These are phyloP conservation scores for Zaprionus capensis DNA, from an alignment of 1,140 invertebrate genomes.

Conservation along the genomic window DNA sequence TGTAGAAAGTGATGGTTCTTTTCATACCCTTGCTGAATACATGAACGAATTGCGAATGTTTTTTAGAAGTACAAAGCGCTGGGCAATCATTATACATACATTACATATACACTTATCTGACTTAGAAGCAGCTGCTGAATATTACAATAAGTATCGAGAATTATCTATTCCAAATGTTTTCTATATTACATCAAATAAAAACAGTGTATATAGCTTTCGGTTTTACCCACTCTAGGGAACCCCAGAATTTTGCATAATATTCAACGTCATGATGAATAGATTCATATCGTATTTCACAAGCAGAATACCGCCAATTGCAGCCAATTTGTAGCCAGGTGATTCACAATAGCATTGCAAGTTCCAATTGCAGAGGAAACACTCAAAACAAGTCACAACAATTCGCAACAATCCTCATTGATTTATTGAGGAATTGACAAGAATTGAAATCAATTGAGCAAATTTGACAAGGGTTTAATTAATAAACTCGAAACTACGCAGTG, in stretches of 20 bases:
- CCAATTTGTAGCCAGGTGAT: neutral
- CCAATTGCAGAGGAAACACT: neutral
- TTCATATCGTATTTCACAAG: neutral
- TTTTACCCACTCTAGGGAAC: neutral
- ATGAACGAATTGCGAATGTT: neutral
- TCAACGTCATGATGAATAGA: slow-evolving; percentile 2
- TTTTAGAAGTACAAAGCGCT: neutral
- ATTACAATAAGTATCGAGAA: neutral
- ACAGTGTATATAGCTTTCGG: neutral
- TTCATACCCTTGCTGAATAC: neutral
- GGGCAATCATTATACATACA: neutral
- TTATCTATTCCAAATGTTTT: neutral
- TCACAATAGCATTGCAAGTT: neutral
- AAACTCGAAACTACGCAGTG: slow-evolving; percentile 48
- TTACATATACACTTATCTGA: neutral
- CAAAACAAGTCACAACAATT: neutral
- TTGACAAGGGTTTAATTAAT: slow-evolving; percentile 31
- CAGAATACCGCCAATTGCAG: neutral
- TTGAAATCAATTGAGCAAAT: slow-evolving; percentile 10
- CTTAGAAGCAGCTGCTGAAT: neutral
- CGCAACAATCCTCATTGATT: slow-evolving; percentile 1
- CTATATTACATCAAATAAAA: neutral
- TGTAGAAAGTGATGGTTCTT: neutral
- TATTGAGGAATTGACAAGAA: slow-evolving; percentile 18
- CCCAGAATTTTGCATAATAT: neutral